Evolutionary conservation across 2,888 invertebrate genomes (phyloP), one percentile per base, ranked within the genome.

Genomic region (Andrena bicolor): DNA sequence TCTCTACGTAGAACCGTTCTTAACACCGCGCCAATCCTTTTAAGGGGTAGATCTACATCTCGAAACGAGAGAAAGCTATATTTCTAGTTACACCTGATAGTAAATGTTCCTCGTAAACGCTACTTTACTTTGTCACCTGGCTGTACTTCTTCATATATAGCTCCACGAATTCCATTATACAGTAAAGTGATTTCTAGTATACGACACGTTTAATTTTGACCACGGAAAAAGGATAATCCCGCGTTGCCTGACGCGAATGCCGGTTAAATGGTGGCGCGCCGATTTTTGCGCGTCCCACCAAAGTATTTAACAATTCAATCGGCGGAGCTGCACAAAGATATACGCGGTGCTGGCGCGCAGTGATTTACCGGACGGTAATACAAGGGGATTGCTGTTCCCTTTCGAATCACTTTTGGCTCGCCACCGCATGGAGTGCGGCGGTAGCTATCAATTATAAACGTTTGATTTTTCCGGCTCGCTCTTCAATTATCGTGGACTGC

Each of bases 381-480:
- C 79, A 76, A 56, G 70, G 64, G 78, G 74, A 78, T 83, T 79
- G 83, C 58, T 61, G 61, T 61, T 64, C 71, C 65, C 75, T 70
- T 76, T 83, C 35, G 76, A 79, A 72, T 83, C 76, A 70, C 75
- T 83, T 83, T 74, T 71, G 83, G 63, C 73, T 82, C 26, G 61
- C 61, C 64, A 61, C 61, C 70, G 71, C 65, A 53, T 32, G 26
- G 28, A 66, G 65, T 51, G 53, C 28, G 65, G 64, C 72, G 32
- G 79, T 66, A 60, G 71, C 78, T 74, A 85, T 86, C 88, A 86
- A 87, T 87, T 86, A 87, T 83, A 66, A 80, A 78, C 78, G 77
- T 69, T 80, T 71, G 77, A 68, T 83, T 86, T 87, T 86, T 83
- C 73, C 65, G 41, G 49, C 70, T 53, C 69, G 79, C 76, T 86